These are phyloP conservation scores for Trichonephila clavata DNA, from an alignment of 1,140 invertebrate genomes.

Conservation along the genomic window DNA sequence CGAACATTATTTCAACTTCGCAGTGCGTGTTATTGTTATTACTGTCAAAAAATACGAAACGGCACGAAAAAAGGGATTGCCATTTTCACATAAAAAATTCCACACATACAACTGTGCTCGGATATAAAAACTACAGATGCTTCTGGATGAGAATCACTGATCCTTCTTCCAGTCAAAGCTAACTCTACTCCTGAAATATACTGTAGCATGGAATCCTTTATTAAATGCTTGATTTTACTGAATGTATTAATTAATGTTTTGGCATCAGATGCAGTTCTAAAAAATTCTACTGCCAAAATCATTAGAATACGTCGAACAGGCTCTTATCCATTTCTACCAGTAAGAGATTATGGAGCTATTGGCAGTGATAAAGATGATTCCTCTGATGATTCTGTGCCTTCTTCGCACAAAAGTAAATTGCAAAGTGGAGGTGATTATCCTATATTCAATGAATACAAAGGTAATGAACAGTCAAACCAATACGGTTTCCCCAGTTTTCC, in stretches of 20 bases:
- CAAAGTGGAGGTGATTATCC: constrained; percentile 7
- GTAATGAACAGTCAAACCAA: not conserved
- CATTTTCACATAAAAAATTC: not conserved
- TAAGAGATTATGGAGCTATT: constrained; percentile 15
- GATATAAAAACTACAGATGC: not conserved
- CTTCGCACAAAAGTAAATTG: not conserved
- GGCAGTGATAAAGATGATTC: constrained; percentile 35
- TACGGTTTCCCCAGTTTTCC: not conserved
- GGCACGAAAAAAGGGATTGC: not conserved
- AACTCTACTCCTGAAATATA: not conserved
- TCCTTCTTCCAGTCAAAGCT: not conserved
- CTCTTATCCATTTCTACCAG: not conserved
- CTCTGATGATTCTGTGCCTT: not conserved
- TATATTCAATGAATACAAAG: constrained; percentile 30
- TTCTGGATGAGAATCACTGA: not conserved
- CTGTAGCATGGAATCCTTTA: not conserved
- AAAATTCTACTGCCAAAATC: not conserved
- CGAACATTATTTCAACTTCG: constrained; percentile 24
- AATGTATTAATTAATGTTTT: not conserved
- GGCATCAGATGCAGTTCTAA: not conserved
- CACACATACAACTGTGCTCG: not conserved
- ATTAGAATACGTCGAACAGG: not conserved
- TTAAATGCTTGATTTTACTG: not conserved
- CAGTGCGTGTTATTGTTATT: not conserved
- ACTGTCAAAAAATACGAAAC: constrained; percentile 36